Conservation (phyloP, 2,113 vertebrate genomes). For the Rhynchomys soricoides region DNA sequence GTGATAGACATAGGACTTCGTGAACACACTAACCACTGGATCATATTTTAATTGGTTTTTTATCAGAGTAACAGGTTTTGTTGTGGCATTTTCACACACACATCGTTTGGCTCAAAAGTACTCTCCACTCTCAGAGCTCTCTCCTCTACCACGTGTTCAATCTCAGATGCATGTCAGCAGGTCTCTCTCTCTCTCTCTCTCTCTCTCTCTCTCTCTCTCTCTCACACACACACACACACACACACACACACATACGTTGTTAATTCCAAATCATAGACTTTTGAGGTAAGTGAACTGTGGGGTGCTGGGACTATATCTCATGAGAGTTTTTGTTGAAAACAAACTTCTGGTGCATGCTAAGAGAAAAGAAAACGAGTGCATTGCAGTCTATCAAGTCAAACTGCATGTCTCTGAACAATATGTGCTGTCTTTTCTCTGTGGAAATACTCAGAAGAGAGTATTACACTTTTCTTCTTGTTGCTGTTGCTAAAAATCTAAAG, state of each 20-base stretch:
- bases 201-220: not conserved
- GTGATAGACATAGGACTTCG: not conserved
- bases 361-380: conserved; percentile 11
- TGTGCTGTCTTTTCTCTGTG: not conserved
- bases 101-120: not conserved
- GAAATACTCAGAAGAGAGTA: not conserved
- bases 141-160: not conserved
- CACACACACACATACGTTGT: accelerated
- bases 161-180: not conserved
- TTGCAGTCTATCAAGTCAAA: not conserved
- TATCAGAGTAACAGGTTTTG: not conserved
- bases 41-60: not conserved
- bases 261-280: not conserved
- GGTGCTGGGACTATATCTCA: not conserved
- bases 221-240: too few relatives aligned
- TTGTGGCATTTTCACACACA: not conserved
- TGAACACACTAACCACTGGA: not conserved
- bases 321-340: not conserved
- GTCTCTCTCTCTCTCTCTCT: not conserved
- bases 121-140: not conserved
- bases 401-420: not conserved
- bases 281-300: not conserved
- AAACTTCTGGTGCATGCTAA: not conserved
- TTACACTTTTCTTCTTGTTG: not conserved
- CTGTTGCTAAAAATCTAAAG: not conserved